phyloP scores from a whole-genome alignment of 1,140 invertebrate genomes.

The Anthonomus grandis region DNA sequence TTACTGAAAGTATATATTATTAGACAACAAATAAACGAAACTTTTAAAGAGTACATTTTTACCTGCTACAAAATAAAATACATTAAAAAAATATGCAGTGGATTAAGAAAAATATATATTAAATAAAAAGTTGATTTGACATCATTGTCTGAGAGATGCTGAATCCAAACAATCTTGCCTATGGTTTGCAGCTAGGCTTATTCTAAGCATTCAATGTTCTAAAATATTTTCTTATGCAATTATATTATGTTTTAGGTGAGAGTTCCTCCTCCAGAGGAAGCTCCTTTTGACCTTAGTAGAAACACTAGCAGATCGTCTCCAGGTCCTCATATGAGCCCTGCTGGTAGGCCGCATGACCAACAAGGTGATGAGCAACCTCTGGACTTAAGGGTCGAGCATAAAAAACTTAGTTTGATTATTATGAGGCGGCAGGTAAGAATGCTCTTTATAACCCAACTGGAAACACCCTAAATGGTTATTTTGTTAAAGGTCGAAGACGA shows the following conservation, averaged over 20 bases:
- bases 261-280: constrained; percentile 50
- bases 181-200: no score
- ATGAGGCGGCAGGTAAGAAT: constrained; percentile 36
- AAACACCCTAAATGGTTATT: neutral
- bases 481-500: constrained; percentile 59
- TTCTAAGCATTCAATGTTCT: no score
- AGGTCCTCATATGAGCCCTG: constrained; percentile 55
- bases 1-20: no score
- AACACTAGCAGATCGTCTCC: constrained; percentile 46
- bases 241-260: constrained; percentile 47
- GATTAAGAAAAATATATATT: no score
- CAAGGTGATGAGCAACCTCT: constrained; percentile 68
- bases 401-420: constrained; percentile 56
- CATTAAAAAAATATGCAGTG: no score
- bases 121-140: no score
- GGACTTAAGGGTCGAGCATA: constrained; percentile 78
- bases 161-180: no score
- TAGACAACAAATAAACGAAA: no score
- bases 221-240: no score
- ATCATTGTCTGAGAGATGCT: no score
- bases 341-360: constrained; percentile 50
- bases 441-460: neutral
- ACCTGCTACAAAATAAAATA: no score
- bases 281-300: constrained; percentile 58
- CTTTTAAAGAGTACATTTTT: no score